Evolutionary conservation across 2,888 invertebrate genomes (phyloP), one percentile per base, ranked within the genome.

Genomic region (Baccha elongata): DNA sequence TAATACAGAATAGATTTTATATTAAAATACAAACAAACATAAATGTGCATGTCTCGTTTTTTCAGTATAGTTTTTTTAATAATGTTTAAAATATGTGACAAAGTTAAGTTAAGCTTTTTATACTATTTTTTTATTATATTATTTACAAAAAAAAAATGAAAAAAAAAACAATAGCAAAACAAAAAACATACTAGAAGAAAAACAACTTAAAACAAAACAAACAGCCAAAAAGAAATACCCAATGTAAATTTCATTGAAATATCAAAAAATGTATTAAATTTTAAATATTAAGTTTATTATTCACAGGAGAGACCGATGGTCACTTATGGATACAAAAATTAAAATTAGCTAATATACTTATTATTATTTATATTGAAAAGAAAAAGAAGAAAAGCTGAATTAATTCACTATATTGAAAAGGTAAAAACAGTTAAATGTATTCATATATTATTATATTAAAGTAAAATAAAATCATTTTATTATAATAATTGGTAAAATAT

Each of bases 391-490:
- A 69, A 81, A 52, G 44, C 76, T 78, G 76, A 76, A 72, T 78
- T 83, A 67, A 83, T 83, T 83, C 62, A 83, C 72, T 83, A 76
- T 67, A 62, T 76, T 53, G 62, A 81, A 60, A 60, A 23, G 26
- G 21, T 40, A 65, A 64, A 50, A 32, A 40, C 74, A 71, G 72
- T 83, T 76, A 67, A 65, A 78, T 78, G 83, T 83, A 83, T 83
- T 83, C 76, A 78, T 83, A 83, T 83, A 83, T 76, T 81, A 71
- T 76, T 32, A 64, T 64, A 64, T 64, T 78, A 78, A 76, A 83
- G 46, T 83, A 83, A 78, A 83, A 83, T 83, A 83, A 83, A 83
- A 78, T 83, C 67, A 58, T 83, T 83, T 83, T 81, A 81, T 81
- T 81, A 81, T 83, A 83, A 72, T 75, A n/a, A 80, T 80, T 80